Conservation (phyloP, 2,113 vertebrate genomes). For the Lophura nycthemera region DNA sequence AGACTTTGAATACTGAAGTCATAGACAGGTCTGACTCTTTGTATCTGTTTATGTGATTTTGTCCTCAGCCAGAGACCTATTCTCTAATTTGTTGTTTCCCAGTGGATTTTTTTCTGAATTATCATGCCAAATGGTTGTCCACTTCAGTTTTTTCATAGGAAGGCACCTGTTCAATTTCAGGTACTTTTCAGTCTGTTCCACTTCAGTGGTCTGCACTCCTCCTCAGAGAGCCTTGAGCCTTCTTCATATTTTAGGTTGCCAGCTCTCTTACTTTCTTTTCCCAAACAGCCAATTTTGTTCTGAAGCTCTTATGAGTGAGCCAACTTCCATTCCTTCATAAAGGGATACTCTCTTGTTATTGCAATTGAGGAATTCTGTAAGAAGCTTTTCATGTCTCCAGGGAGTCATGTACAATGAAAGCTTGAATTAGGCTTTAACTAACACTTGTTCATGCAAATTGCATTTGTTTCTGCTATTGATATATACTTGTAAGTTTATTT, state of each 20-base stretch:
- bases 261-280: constrained; percentile 51
- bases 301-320: not conserved
- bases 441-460: constrained; percentile 49
- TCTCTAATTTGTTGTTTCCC: not conserved
- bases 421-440: constrained; percentile 61
- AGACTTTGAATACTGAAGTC: not conserved
- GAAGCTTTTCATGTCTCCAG: constrained; percentile 53
- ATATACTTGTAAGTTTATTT: constrained; percentile 37
- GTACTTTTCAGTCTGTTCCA: constrained; percentile 60
- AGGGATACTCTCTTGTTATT: constrained; percentile 56
- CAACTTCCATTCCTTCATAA: constrained; percentile 58
- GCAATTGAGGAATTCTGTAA: constrained; percentile 45
- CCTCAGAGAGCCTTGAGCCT: constrained; percentile 42
- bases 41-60: not conserved
- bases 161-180: constrained; percentile 65
- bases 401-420: constrained; percentile 35
- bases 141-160: constrained; percentile 23
- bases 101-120: not conserved
- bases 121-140: constrained; percentile 35
- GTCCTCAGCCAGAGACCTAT: not conserved
- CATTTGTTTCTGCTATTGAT: constrained; percentile 26
- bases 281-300: constrained; percentile 50
- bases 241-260: constrained; percentile 48
- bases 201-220: constrained; percentile 6
- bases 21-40: not conserved